Conservation (phyloP, 2,888 invertebrate genomes). For the Morinoia aosen region DNA sequence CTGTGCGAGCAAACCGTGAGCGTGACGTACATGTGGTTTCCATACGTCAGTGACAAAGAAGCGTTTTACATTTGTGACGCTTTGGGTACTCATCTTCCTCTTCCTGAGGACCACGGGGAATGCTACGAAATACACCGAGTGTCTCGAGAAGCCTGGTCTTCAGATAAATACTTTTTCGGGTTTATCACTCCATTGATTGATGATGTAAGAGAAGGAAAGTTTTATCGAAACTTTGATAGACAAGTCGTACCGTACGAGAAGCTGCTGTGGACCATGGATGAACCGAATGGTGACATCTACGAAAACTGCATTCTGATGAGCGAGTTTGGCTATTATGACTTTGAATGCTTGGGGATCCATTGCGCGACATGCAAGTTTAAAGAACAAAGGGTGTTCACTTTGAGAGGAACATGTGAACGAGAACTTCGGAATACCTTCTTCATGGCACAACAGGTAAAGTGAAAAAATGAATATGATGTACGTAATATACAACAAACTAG, state of each 20-base stretch:
- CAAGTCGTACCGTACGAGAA: background rate
- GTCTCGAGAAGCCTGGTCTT: background rate
- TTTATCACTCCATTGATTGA: background rate
- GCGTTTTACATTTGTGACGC: slow-evolving; percentile 60
- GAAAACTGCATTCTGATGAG: slow-evolving; percentile 59
- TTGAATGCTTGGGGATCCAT: slow-evolving; percentile 55
- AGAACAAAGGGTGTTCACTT: slow-evolving; percentile 56
- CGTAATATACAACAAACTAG: too few species aligned
- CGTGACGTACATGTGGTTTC: slow-evolving; percentile 62
- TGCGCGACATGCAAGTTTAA: slow-evolving; percentile 58
- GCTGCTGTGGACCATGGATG: slow-evolving; percentile 53
- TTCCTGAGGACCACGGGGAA: background rate
- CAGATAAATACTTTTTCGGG: background rate
- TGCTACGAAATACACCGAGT: background rate
- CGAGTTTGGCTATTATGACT: slow-evolving; percentile 54
- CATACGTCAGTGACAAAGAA: background rate
- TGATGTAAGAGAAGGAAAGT: background rate
- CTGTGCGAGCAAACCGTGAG: slow-evolving; percentile 60
- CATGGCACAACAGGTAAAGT: slow-evolving; percentile 55
- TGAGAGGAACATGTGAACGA: slow-evolving; percentile 62
- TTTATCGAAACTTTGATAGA: background rate
- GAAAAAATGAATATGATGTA: too few species aligned
- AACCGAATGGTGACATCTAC: slow-evolving; percentile 63
- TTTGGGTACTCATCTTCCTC: too few species aligned
- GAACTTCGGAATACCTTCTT: slow-evolving; percentile 59